Evolutionary conservation across 2,888 invertebrate species (phyloP), one percentile per base, ranked within the genome.

Genomic region (Tridacna crocea): DNA sequence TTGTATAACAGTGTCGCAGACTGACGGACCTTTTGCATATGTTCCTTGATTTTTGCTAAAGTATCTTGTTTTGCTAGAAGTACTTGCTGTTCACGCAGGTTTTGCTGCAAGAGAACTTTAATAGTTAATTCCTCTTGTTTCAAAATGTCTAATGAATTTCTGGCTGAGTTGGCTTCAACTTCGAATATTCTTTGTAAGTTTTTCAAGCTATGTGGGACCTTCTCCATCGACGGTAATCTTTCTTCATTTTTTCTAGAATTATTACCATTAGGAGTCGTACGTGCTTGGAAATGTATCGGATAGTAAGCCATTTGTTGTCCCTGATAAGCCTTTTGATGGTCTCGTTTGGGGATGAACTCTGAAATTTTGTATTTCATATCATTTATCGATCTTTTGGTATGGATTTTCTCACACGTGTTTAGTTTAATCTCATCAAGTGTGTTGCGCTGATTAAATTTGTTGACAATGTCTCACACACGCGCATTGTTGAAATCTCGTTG

Each of bases 51-150:
- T 24, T 80, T 80, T 24, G 36, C 17, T 48, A 82, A 66, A 10
- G 78, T 79, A 12, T 79, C 76, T 51, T 85, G 80, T 60, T 75
- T 80, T 0, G 27, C 26, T 6, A 82, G 58, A 11, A 82, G 48
- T 19, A 78, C 76, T 65, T 80, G 82, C 46, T 82, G 85, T 60
- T 82, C 80, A 11, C 82, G 80, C 11, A 79, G 60, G 48, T 85
- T 85, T 22, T 85, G 77, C 55, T 82, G 79, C 2, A 85, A 36
- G 6, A 85, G 80, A 19, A 78, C 76, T 51, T 78, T 82, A 11
- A 85, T 78, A 4, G 73, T 79, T 22, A 82, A 55, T 36, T 85
- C 82, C 22, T 85, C 85, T 66, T 85, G 82, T 65, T 72, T 63
- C 19, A 85, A 24, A 10, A 80, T 51, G 0, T 76, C 48, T 15